A percentile compares a stretch with the other conserved stretches of the same genome.
Conservation (phyloP, 2,113 vertebrate species). For the Protobothrops mucrosquamatus region DNA sequence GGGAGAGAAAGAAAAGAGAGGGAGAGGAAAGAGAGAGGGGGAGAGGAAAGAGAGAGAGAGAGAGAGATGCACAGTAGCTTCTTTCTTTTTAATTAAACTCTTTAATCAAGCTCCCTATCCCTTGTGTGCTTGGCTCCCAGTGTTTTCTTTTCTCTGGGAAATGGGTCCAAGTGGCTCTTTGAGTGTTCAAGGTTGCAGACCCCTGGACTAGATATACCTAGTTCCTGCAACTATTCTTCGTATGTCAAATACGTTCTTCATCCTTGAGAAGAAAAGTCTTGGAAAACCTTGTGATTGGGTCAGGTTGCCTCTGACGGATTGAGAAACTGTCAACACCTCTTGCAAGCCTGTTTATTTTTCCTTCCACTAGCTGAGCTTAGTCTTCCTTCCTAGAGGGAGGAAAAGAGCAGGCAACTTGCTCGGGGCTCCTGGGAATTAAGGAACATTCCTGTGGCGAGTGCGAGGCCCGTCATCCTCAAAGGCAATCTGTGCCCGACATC, state of each 20-base stretch:
- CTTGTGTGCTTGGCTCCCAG: no score
- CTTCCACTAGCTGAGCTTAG: background rate
- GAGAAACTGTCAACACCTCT: background rate
- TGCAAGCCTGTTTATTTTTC: background rate
- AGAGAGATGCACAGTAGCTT: no score
- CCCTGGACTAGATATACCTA: no score
- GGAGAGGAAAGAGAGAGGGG: no score
- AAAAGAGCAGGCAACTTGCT: background rate
- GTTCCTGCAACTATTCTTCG: background rate
- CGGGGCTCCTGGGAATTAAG: background rate
- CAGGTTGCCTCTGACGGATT: background rate
- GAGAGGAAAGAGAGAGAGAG: no score
- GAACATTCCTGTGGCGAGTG: background rate
- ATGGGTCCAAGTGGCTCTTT: no score
- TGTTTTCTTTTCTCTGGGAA: no score
- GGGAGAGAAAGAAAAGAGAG: accelerated
- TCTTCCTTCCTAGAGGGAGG: background rate
- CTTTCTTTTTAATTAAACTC: no score
- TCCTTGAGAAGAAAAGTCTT: background rate
- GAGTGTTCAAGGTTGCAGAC: no score
- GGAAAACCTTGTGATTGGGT: background rate
- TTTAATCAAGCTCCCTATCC: no score
- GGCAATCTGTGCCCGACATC: background rate
- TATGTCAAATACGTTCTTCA: no score
- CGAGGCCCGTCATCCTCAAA: background rate